Conservation (phyloP, 2,113 vertebrate genomes). For the Pseudolaguvia tuberculata region DNA sequence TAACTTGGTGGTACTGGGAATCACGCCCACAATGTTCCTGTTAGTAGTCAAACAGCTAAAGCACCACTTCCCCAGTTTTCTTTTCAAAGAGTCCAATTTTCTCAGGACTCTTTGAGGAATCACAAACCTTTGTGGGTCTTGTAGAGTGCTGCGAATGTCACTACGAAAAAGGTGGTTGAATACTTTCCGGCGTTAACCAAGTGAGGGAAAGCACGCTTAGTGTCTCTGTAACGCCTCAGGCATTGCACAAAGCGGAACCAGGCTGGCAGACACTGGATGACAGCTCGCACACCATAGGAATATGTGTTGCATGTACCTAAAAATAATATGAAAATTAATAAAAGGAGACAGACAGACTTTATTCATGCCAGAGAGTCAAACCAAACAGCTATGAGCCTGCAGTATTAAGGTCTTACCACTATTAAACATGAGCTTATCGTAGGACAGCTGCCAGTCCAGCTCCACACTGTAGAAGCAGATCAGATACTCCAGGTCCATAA, state of each 20-base stretch:
- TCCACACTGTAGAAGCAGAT: conserved; percentile 98
- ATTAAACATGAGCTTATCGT: conserved; percentile 65
- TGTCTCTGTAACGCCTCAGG: conserved; percentile 94
- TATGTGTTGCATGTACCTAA: conserved; percentile 81
- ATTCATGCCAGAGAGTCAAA: too few relatives aligned
- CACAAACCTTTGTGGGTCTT: conserved; percentile 85
- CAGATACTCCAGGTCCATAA: conserved; percentile 98
- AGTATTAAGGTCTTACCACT: not conserved
- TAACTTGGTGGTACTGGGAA: too few relatives aligned
- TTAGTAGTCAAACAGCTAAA: too few relatives aligned
- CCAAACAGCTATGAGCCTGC: not conserved
- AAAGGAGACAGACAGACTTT: too few relatives aligned
- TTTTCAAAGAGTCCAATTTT: too few relatives aligned
- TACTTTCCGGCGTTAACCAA: conserved; percentile 97
- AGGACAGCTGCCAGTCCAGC: conserved; percentile 76
- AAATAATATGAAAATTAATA: not conserved
- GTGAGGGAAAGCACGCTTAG: conserved; percentile 94
- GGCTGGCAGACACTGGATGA: conserved; percentile 96
- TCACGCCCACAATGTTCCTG: too few relatives aligned
- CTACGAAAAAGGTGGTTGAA: conserved; percentile 97
- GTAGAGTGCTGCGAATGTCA: conserved; percentile 93
- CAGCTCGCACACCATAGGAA: conserved; percentile 87
- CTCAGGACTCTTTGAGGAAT: not conserved
- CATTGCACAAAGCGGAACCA: conserved; percentile 98
- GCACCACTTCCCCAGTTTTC: too few relatives aligned